phyloP scores from a whole-genome alignment of 64 coral and sea anemone species.

The Pocillopora verrucosa region DNA sequence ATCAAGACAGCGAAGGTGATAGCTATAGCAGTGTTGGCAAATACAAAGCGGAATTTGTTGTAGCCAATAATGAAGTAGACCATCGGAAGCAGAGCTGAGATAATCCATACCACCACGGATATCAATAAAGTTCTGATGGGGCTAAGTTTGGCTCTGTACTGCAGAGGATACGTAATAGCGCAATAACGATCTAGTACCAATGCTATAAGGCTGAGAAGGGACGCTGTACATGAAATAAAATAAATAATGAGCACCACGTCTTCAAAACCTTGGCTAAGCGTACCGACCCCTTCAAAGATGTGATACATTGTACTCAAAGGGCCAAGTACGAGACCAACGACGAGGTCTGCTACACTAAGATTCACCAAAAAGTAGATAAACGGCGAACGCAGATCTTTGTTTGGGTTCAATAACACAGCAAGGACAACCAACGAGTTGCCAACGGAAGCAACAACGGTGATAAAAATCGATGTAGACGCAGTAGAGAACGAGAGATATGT shows the following conservation, averaged over 20 bases:
- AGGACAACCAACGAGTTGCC: slow-evolving; percentile 8
- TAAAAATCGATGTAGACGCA: background rate
- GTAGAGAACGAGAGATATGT: slow-evolving; percentile 12
- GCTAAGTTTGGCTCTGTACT: slow-evolving; percentile 56
- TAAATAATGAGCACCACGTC: slow-evolving; percentile 56
- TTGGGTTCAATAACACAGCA: slow-evolving; percentile 11
- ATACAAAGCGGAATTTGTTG: slow-evolving; percentile 65
- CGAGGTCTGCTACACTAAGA: slow-evolving; percentile 1
- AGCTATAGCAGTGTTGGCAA: slow-evolving; percentile 73
- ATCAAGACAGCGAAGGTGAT: slow-evolving; percentile 67
- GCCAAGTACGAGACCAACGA: slow-evolving; percentile 38
- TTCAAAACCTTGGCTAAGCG: background rate
- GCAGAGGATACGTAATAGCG: slow-evolving; percentile 64
- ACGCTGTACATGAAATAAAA: slow-evolving; percentile 80
- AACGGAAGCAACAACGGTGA: background rate
- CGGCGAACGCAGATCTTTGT: background rate
- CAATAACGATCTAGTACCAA: slow-evolving; percentile 72
- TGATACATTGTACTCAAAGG: slow-evolving; percentile 45
- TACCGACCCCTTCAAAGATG: slow-evolving; percentile 46
- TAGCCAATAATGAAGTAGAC: slow-evolving; percentile 84
- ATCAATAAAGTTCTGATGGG: slow-evolving; percentile 15
- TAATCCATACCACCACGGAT: slow-evolving; percentile 54
- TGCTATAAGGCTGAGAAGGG: slow-evolving; percentile 74
- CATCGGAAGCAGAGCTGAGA: slow-evolving; percentile 56
- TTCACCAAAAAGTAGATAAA: background rate